Conservation (phyloP, 2,888 invertebrate genomes). For the Sclerodermus sp. region DNA sequence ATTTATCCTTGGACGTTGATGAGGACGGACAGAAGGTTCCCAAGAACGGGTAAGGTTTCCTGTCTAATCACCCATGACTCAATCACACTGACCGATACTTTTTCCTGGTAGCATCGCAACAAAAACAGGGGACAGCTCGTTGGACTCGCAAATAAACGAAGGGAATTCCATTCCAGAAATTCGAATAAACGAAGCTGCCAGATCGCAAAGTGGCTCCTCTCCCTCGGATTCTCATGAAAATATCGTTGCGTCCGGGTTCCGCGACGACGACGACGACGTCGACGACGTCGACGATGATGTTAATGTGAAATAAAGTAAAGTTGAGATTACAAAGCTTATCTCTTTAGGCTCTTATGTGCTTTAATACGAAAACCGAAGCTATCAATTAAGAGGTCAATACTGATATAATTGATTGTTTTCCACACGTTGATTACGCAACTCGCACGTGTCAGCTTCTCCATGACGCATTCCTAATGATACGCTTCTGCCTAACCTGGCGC, state of each 20-base stretch:
- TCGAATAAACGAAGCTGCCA: constrained; percentile 28
- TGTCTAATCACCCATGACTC: not conserved
- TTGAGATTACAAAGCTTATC: not conserved
- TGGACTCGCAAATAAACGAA: not conserved
- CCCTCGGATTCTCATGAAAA: constrained; percentile 2
- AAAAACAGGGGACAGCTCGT: not conserved
- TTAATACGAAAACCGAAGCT: no score
- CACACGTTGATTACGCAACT: no score
- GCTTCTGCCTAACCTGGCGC: no score
- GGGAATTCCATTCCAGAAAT: constrained; percentile 28
- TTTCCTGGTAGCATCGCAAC: no score
- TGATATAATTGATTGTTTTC: constrained; percentile 16
- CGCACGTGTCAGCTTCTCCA: no score
- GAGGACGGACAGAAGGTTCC: not conserved
- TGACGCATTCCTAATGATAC: no score
- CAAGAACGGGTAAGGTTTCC: constrained; percentile 9
- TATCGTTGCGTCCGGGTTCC: not conserved
- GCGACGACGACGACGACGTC: no score
- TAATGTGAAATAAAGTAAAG: not conserved
- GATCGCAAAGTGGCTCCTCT: not conserved
- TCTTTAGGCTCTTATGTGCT: no score
- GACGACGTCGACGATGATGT: no score
- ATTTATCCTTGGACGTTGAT: not conserved
- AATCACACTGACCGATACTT: not conserved
- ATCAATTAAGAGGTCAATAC: constrained; percentile 8